phyloP scores from a whole-genome alignment of 2,888 invertebrate genomes.

The Machimus rusticus region DNA sequence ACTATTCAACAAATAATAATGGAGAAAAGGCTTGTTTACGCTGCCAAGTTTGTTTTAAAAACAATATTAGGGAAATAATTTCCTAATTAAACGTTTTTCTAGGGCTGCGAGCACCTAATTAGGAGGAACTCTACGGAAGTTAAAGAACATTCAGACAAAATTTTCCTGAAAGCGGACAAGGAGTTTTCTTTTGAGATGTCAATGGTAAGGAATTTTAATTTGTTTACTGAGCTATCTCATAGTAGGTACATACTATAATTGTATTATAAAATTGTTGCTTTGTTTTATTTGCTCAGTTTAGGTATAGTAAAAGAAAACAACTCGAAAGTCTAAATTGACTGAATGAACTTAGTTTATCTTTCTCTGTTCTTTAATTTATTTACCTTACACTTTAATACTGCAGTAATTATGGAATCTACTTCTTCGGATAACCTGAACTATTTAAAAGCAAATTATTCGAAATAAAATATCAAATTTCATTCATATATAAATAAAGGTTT shows the following conservation, averaged over 20 bases:
- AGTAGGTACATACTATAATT: too few species aligned
- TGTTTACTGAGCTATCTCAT: too few species aligned
- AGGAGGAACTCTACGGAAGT: constrained; percentile 49
- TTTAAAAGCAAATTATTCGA: background rate
- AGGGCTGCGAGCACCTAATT: constrained; percentile 57
- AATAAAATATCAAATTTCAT: background rate
- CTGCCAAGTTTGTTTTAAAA: constrained; percentile 54
- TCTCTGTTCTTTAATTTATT: too few species aligned
- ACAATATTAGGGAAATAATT: background rate
- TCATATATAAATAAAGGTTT: background rate
- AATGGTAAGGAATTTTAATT: constrained; percentile 55
- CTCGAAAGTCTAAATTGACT: too few species aligned
- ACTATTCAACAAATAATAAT: constrained; percentile 51
- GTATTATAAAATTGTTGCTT: too few species aligned
- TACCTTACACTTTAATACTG: too few species aligned
- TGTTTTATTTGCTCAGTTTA: too few species aligned
- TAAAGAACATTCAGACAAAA: constrained; percentile 58
- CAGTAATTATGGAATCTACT: too few species aligned
- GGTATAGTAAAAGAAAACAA: too few species aligned
- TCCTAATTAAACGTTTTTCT: constrained; percentile 13
- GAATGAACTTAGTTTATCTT: too few species aligned
- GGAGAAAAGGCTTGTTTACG: constrained; percentile 1
- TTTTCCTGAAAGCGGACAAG: constrained; percentile 55
- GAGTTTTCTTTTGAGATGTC: constrained; percentile 60
- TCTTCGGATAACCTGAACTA: too few species aligned